These are phyloP conservation scores for Gymnothorax reevesii DNA, from an alignment of 2,797 vertebrate genomes.

Conservation along the genomic window DNA sequence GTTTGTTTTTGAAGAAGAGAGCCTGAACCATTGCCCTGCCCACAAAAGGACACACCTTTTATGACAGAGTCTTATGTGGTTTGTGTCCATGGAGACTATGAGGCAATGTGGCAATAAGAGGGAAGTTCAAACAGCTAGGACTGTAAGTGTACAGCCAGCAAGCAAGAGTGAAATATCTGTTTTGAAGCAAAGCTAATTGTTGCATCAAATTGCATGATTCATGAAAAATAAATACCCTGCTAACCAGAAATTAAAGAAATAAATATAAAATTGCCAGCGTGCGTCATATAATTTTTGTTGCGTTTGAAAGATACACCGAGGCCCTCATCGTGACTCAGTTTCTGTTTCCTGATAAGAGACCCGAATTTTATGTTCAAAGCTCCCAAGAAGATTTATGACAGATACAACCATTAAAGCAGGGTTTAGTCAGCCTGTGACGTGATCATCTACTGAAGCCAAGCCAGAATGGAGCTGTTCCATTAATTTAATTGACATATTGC, in stretches of 20 bases:
- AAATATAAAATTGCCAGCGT: neutral
- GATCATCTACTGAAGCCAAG: neutral
- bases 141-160: neutral
- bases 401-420: neutral
- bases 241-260: neutral
- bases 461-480: neutral
- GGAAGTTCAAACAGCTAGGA: neutral
- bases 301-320: neutral
- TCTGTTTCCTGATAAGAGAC: neutral
- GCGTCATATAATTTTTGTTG: neutral
- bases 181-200: neutral
- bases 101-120: conserved; percentile 25
- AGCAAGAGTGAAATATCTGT: conserved; percentile 2
- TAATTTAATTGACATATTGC: neutral
- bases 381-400: neutral
- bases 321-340: neutral
- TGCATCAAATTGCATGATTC: neutral
- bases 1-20: conserved; percentile 7
- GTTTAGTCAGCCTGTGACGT: neutral
- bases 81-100: conserved; percentile 24
- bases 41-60: conserved; percentile 30
- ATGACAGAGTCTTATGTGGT: conserved; percentile 23
- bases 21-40: conserved; percentile 19
- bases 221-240: neutral
- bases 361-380: neutral